Evolutionary conservation across 1,140 invertebrate species (phyloP).

Genomic region (Sycobia sp.): DNA sequence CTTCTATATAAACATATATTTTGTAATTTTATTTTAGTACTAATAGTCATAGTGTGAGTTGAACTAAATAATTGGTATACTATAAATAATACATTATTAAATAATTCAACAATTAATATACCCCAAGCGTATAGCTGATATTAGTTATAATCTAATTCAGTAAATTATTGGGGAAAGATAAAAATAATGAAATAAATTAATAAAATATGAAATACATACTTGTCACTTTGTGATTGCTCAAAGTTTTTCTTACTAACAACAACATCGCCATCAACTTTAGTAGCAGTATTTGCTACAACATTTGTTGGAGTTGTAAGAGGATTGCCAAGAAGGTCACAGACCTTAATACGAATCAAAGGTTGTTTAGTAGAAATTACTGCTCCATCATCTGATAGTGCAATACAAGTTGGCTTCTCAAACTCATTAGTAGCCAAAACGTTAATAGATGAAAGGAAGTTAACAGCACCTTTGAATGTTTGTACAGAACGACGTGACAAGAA

Average conservation of each 20-base stretch:
- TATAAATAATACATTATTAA: constrained; percentile 20
- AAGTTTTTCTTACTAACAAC: constrained; percentile 74
- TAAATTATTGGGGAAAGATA: constrained; percentile 58
- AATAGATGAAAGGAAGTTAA: constrained; percentile 80
- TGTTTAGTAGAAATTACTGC: constrained; percentile 73
- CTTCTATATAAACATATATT: constrained; percentile 11
- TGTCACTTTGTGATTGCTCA: constrained; percentile 61
- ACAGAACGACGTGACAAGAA: constrained; percentile 88
- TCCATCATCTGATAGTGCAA: constrained; percentile 76
- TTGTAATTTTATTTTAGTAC: too few species aligned
- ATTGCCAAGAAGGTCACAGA: constrained; percentile 86
- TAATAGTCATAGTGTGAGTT: too few species aligned
- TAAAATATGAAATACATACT: constrained; percentile 56
- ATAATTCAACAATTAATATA: constrained; percentile 46
- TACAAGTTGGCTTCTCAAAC: constrained; percentile 73
- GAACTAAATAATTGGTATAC: constrained; percentile 35
- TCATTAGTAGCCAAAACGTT: constrained; percentile 71
- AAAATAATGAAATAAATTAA: too few species aligned
- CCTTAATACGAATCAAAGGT: constrained; percentile 74
- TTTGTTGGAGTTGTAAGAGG: constrained; percentile 66
- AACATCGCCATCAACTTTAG: constrained; percentile 74
- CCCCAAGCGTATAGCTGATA: constrained; percentile 59
- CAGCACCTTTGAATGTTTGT: constrained; percentile 81
- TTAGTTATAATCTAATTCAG: constrained; percentile 44
- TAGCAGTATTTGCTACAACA: constrained; percentile 77